A percentile compares a stretch with the other conserved stretches of the same genome.
Conservation (phyloP, 2,888 invertebrate species). For the Netelia inedita region DNA sequence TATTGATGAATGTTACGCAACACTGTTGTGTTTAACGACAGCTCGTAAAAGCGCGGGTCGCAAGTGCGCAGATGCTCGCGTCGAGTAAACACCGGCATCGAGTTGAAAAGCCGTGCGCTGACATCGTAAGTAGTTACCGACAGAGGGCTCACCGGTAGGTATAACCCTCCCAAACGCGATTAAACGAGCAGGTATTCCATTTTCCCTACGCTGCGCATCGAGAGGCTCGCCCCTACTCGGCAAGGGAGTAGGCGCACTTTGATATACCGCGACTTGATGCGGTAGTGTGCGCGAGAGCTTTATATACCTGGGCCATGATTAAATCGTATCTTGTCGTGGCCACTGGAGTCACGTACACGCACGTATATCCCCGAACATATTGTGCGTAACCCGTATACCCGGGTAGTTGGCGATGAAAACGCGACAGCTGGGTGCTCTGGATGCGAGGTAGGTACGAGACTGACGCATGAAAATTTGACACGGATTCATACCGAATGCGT, state of each 20-base stretch:
- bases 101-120: constrained; percentile 55
- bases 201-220: constrained; percentile 57
- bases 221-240: neutral
- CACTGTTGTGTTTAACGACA: constrained; percentile 23
- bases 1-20: neutral
- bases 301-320: too few species aligned
- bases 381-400: too few species aligned
- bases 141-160: constrained; percentile 56
- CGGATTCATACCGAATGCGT: constrained; percentile 18
- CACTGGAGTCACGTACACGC: too few species aligned
- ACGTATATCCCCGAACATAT: too few species aligned
- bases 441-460: constrained; percentile 17
- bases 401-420: constrained; percentile 5
- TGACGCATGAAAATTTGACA: constrained; percentile 44
- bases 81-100: constrained; percentile 36
- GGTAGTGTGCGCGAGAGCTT: too few species aligned
- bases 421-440: constrained; percentile 11
- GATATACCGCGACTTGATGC: too few species aligned
- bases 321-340: too few species aligned
- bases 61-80: constrained; percentile 25
- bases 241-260: too few species aligned
- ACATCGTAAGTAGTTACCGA: constrained; percentile 75
- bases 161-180: constrained; percentile 57
- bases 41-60: constrained; percentile 21
- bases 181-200: constrained; percentile 74